Evolutionary conservation across 2,888 invertebrate species (phyloP).

Genomic region (Dryomyza anilis): DNA sequence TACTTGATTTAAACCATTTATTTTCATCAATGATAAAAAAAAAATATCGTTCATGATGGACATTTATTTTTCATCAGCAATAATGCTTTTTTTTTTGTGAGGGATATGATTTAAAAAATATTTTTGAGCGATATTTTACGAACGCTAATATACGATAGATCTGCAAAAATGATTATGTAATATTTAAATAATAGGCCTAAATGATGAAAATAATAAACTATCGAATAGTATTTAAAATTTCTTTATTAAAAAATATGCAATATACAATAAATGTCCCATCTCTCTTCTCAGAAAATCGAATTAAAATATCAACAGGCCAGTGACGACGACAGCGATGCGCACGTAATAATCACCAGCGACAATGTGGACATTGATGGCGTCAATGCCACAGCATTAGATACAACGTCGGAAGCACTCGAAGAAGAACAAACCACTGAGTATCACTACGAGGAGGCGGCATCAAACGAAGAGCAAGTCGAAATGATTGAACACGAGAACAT

Average conservation of each 20-base stretch:
- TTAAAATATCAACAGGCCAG: conserved; percentile 28
- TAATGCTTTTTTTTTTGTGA: no score
- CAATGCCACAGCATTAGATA: not conserved
- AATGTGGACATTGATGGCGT: not conserved
- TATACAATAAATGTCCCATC: no score
- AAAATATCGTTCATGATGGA: no score
- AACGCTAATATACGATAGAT: no score
- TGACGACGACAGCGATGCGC: conserved; percentile 32
- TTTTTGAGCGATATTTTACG: no score
- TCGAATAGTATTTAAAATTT: not conserved
- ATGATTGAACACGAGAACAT: not conserved
- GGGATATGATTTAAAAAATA: no score
- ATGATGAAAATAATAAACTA: not conserved
- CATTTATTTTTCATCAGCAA: no score
- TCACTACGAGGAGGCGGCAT: conserved; percentile 32
- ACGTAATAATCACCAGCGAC: conserved; percentile 23
- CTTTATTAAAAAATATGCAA: not conserved
- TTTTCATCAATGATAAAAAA: no score
- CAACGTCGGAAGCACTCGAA: not conserved
- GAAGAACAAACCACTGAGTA: conserved; percentile 33
- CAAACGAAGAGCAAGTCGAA: conserved; percentile 20
- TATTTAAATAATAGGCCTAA: no score
- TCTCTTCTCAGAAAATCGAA: conserved; percentile 30
- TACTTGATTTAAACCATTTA: no score
- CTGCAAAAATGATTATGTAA: no score